Base-by-base conservation (phyloP, 1,140 invertebrate species). In the Heliothis virescens region DNA sequence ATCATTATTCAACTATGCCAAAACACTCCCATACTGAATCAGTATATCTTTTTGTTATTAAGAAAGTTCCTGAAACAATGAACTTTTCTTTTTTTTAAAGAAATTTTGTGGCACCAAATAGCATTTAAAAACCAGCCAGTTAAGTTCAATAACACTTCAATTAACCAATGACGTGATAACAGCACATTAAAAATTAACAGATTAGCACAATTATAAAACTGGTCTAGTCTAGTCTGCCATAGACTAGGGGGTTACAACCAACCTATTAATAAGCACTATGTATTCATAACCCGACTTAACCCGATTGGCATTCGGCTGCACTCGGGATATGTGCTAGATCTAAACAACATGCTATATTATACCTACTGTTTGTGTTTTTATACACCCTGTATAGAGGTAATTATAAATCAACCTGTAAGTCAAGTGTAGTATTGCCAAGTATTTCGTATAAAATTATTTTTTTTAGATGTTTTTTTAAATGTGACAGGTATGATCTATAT, bases 271-370 rank as follows among this genome's bases (percentile, higher is more conserved):
- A 29, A 15, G 67, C 53, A n/a, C 48, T 71, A 53, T 71, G 50
- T 71, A 71, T 71, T 71, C 67, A 71, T 18, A 53, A 71, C 18
- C 47, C 47, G 48, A 26, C 13, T 26, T 71, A 48, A 71, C 67
- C 53, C 65, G 48, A 26, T 26, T 26, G 48, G 13, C 67, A 71
- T 71, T 21, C 48, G 48, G 13, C 48, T 71, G 12, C 11, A 71
- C 29, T 71, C 67, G 21, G 52, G n/a, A 53, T 50, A 13, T 52
- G 11, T 2, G 29, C 48, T 71, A 29, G 48, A 52, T 71, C 48
- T 53, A 71, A 15, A 5, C 34, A 69, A 53, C n/a, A n/a, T n/a
- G n/a, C n/a, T n/a, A n/a, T 53, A 71, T 53, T 53, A 29, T 18
- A 13, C n/a, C n/a, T n/a, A n/a, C 12, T 71, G 34, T 52, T 69